Conservation (phyloP, 2,113 vertebrate species). For the Ornithorhynchus anatinus region DNA sequence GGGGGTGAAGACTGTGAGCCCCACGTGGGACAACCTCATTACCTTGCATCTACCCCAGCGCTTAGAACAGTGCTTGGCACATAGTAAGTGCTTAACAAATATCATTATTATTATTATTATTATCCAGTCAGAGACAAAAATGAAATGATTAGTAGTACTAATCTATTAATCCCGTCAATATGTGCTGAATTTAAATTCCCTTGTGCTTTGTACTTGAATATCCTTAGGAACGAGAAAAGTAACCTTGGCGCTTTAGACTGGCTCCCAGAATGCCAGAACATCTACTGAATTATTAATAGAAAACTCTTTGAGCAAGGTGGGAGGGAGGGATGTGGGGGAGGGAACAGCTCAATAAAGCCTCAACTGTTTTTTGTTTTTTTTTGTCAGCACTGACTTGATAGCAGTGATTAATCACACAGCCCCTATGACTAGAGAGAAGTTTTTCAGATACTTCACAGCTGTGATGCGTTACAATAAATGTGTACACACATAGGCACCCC, state of each 20-base stretch:
- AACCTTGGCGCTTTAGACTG: neutral
- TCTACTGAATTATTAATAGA: constrained; percentile 13
- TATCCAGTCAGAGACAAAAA: neutral
- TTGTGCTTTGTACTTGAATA: no score
- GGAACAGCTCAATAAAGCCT: neutral
- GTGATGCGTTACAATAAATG: no score
- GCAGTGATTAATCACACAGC: constrained; percentile 10
- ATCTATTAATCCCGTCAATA: neutral
- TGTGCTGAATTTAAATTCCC: no score
- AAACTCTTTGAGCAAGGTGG: neutral
- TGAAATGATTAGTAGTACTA: neutral
- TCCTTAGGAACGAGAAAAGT: neutral
- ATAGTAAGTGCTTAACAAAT: no score
- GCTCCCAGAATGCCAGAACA: neutral
- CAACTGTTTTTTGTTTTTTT: neutral
- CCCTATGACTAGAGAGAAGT: no score
- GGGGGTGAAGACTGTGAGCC: no score
- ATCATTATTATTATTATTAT: no score
- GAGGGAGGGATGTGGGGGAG: neutral
- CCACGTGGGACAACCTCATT: no score
- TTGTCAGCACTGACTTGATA: constrained; percentile 13
- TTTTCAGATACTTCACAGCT: no score
- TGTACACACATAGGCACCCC: no score
- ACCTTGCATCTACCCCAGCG: no score
- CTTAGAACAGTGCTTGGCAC: no score